A percentile compares a stretch with the other conserved stretches of the same genome.
phyloP scores from a whole-genome alignment of 1,140 invertebrate species.

The Hetaerina americana region DNA sequence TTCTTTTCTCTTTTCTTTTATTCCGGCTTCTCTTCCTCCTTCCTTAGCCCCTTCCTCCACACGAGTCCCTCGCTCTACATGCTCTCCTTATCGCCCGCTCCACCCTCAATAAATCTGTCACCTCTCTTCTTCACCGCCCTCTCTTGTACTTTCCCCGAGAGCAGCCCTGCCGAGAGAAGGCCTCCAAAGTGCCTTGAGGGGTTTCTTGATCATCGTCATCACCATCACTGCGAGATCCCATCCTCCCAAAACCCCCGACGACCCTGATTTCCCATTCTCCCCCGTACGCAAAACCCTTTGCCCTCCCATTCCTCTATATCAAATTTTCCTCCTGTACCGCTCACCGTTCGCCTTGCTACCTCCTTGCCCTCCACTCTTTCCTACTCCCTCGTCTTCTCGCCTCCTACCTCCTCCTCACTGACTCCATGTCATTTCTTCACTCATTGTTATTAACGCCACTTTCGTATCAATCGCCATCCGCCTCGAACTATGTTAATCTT shows the following conservation, averaged over 20 bases:
- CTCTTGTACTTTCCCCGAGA: no score
- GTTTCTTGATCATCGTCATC: neutral
- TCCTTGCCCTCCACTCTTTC: no score
- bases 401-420: no score
- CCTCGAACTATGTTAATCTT: no score
- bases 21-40: neutral
- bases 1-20: neutral
- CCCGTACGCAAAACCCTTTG: neutral
- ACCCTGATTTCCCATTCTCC: neutral
- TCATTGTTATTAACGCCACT: no score
- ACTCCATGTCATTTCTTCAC: no score
- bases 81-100: neutral
- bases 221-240: neutral
- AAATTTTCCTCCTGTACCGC: no score
- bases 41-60: neutral
- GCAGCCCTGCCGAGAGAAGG: neutral
- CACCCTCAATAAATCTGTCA: no score
- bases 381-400: no score
- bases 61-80: neutral
- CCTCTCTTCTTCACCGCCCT: neutral
- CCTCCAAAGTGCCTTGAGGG: neutral
- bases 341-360: no score
- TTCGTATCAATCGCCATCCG: no score
- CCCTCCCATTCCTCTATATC: neutral
- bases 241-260: no score